Evolutionary conservation across 2,888 invertebrate species (phyloP), one percentile per base, ranked within the genome.

Genomic region (Melinaea marsaeus): DNA sequence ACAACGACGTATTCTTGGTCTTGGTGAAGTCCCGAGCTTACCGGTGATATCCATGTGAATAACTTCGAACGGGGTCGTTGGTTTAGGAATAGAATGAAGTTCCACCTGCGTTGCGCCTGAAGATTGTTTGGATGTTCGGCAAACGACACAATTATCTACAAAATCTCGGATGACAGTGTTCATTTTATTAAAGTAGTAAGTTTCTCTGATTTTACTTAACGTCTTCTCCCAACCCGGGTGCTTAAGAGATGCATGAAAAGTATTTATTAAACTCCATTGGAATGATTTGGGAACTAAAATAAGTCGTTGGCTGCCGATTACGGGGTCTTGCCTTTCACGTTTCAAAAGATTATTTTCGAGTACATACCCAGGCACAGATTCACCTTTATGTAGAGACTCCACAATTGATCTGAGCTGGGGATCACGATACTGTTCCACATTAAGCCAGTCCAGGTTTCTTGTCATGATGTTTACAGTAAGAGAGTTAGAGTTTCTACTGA

Each of bases 41-140:
- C 22, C 22, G 22, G 22, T 22, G 1, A 74, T 69, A 42, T 74
- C 74, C 67, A 74, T 73, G 47, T 74, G 72, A 4, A 74, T 58
- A 0, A 69, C 65, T 35, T 75, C 58, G 47, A 74, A 74, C 9
- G 74, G 62, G 2, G 54, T 60, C 9, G 68, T 57, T 7, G 67
- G 68, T 57, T 75, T 75, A 0, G 56, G 55, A 4, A 73, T 73
- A 0, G 73, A 71, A 46, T 73, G 71, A 6, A 75, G 33, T 58
- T 69, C 68, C 32, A 61, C 71, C 60, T 75, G 75, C 4, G 34
- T 68, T 5, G 72, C 71, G 1, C 75, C 76, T 0, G 75, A 75
- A 2, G 68, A 1, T n/a, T 63, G 62, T 65, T 77, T 75, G 0
- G 69, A 71, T 3, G 72, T 74, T 60, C 60, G 66, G 58, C 75